Base-by-base conservation (phyloP, 2,888 invertebrate genomes). In the Troides aeacus region DNA sequence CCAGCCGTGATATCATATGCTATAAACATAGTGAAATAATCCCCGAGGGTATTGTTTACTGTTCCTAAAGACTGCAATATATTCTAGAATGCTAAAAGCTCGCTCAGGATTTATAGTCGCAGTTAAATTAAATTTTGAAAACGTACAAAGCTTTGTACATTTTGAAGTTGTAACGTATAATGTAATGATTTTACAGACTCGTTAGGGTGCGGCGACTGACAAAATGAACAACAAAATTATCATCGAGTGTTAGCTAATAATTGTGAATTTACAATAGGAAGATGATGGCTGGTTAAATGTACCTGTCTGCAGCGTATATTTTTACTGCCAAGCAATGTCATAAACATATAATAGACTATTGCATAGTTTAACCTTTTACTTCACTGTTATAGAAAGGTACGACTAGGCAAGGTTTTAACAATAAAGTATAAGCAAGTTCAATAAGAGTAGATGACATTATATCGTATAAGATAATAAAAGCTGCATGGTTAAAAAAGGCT, bases 11-110 rank as follows among this genome's bases (percentile, higher is more conserved):
- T 62, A 57, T 56, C 62, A 62, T 67, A 62, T 36, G 57, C 62
- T 57, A 74, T 74, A 74, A 74, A 74, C 69, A 74, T 73, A 71
- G 70, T 70, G 66, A 73, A 74, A 72, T 72, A 72, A 73, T 71
- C 66, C 72, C 66, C 72, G 21, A 53, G 57, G 70, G 72, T 70
- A 71, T 73, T 73, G 73, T 74, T 72, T 70, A 67, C 67, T 42
- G n/a, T 67, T 67, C 62, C 61, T 62, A 71, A 72, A 59, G 69
- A 72, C 70, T 63, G 65, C 66, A 36, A 24, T 65, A 71, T 67
- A 62, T 62, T 62, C 57, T 62, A 68, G 63, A 63, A 68, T n/a
- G 36, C 64, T 69, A 64, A 60, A 70, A 62, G 62, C 59, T 23
- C 53, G 36, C 46, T 21, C 15, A 59, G 36, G 50, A 63, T 67